Conservation (phyloP, 2,113 vertebrate genomes). For the Nothocercus nigrocapillus region DNA sequence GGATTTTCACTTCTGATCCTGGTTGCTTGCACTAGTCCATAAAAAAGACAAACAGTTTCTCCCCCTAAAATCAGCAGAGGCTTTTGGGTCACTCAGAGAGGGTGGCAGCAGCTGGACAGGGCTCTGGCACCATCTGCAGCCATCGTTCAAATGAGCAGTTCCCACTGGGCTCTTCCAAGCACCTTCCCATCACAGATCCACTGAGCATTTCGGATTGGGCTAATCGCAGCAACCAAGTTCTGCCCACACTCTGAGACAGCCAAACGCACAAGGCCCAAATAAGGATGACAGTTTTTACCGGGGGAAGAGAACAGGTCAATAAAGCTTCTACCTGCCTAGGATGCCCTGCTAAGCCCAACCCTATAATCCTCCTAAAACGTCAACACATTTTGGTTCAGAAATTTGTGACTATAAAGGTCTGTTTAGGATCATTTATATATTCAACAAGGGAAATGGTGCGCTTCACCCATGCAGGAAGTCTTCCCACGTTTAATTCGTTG, state of each 20-base stretch:
- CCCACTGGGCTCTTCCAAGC: neutral
- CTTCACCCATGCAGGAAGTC: neutral
- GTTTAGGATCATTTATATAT: neutral
- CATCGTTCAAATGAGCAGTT: neutral
- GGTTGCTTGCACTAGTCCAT: neutral
- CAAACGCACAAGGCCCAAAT: fast-evolving
- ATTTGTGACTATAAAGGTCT: neutral
- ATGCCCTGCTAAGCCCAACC: neutral
- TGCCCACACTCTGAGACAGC: neutral
- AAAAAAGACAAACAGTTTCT: neutral
- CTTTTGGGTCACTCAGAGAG: neutral
- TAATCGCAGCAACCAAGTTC: neutral
- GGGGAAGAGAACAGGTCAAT: fast-evolving
- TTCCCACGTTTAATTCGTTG: neutral
- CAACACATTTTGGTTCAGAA: fast-evolving
- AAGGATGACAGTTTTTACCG: neutral
- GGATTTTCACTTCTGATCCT: neutral
- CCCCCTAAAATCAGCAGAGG: neutral
- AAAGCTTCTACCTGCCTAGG: neutral
- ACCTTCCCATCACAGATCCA: neutral
- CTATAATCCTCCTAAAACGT: fast-evolving
- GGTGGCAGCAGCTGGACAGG: fast-evolving
- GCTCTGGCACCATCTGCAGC: fast-evolving
- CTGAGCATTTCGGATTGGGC: neutral
- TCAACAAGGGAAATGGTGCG: fast-evolving